Evolutionary conservation across 2,888 invertebrate species (phyloP).

Genomic region (Tanytarsus gracilentus): DNA sequence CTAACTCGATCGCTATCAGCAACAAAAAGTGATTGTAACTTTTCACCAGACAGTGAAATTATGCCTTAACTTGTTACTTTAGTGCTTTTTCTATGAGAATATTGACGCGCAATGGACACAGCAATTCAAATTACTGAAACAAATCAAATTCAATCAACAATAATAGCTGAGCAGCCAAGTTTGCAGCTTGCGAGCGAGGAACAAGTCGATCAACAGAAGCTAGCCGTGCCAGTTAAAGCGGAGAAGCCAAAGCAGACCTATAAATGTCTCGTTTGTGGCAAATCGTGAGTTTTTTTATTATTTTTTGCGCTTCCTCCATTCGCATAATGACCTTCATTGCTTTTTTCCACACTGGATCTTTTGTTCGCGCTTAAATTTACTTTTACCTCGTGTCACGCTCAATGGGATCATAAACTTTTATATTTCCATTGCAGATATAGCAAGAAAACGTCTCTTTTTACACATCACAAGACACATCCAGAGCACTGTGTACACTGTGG

Average conservation of each 20-base stretch:
- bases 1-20: conserved; percentile 13
- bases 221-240: not conserved
- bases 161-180: not conserved
- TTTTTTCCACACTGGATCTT: conserved; percentile 13
- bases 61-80: conserved; percentile 25
- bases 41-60: conserved; percentile 21
- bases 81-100: conserved; percentile 8
- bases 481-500: conserved; percentile 26
- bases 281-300: conserved; percentile 22
- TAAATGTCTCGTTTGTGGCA: conserved; percentile 22
- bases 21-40: conserved; percentile 18
- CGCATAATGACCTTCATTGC: not conserved
- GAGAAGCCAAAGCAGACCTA: conserved; percentile 22
- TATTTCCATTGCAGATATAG: conserved; percentile 20
- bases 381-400: not conserved
- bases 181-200: no score
- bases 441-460: conserved; percentile 24
- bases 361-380: not conserved
- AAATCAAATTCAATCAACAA: conserved; percentile 3
- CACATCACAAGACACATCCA: conserved; percentile 26
- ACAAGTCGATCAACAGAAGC: no score
- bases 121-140: not conserved
- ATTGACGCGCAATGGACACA: no score
- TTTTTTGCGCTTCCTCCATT: conserved; percentile 16
- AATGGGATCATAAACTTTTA: not conserved